These are phyloP conservation scores for Oscheius sp. DNA, from an alignment of 2,888 invertebrate species.

Conservation along the genomic window DNA sequence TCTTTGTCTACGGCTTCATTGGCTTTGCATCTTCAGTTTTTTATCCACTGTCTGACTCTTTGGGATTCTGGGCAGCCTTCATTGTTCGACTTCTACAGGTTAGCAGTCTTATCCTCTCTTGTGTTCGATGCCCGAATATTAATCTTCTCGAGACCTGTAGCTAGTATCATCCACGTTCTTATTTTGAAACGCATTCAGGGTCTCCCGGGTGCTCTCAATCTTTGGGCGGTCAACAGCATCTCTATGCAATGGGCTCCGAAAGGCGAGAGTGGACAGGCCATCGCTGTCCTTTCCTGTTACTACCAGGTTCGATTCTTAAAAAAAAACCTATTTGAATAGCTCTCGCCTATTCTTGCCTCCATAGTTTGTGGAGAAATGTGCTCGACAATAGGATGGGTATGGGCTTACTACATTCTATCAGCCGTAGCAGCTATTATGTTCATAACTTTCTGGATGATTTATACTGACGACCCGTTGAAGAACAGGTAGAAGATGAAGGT, in stretches of 20 bases:
- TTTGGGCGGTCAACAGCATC: conserved; percentile 47
- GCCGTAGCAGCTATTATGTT: conserved; percentile 39
- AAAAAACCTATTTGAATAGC: neutral
- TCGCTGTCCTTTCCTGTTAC: conserved; percentile 48
- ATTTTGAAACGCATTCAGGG: conserved; percentile 28
- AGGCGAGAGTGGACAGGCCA: conserved; percentile 45
- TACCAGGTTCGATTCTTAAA: conserved; percentile 36
- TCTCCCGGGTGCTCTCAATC: conserved; percentile 42
- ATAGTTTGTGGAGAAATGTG: conserved; percentile 56
- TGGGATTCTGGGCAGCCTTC: conserved; percentile 45
- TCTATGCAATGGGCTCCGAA: conserved; percentile 50
- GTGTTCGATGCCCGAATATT: neutral
- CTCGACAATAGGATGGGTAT: conserved; percentile 39
- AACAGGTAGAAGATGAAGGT: conserved; percentile 35
- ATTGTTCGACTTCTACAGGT: conserved; percentile 32
- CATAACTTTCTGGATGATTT: conserved; percentile 41
- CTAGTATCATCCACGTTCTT: no score
- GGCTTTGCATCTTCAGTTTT: conserved; percentile 42
- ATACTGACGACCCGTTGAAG: conserved; percentile 43
- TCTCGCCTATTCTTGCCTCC: conserved; percentile 49
- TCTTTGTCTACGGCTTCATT: conserved; percentile 38
- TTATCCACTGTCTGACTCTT: conserved; percentile 40
- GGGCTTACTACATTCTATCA: conserved; percentile 35
- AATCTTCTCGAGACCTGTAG: no score
- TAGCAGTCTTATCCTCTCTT: neutral